These are phyloP conservation scores for Molossus molossus DNA, from an alignment of 2,797 vertebrate genomes.

Conservation along the genomic window DNA sequence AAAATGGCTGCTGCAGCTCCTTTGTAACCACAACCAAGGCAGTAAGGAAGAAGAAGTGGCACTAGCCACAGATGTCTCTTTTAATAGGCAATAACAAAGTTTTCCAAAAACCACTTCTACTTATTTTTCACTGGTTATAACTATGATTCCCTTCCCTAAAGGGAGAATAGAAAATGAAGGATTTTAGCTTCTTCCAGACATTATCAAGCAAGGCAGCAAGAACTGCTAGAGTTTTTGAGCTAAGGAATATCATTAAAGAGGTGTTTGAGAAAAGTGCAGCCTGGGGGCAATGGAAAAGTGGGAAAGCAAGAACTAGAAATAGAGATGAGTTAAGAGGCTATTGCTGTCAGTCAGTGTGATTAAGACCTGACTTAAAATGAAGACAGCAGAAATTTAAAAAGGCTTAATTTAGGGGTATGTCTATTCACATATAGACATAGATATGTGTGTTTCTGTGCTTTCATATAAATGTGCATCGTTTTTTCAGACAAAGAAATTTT, in stretches of 20 bases:
- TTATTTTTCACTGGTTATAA: constrained; percentile 4
- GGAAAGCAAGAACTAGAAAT: not conserved
- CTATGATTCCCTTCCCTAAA: not conserved
- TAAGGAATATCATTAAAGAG: not conserved
- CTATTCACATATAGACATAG: not conserved
- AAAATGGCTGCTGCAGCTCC: constrained; percentile 31
- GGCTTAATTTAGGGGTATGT: not conserved
- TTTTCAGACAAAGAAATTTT: constrained; percentile 8
- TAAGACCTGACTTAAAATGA: not conserved
- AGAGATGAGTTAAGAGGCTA: not conserved
- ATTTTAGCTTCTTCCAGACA: not conserved
- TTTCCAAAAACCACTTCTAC: not conserved
- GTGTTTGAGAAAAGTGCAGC: not conserved
- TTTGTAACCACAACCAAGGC: not conserved
- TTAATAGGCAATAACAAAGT: not conserved
- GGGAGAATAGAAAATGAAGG: constrained; percentile 4
- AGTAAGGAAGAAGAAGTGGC: not conserved
- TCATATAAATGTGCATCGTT: not conserved
- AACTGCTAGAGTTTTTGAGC: not conserved
- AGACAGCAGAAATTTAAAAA: constrained; percentile 14
- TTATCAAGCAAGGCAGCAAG: not conserved
- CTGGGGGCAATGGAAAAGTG: not conserved
- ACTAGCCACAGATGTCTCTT: not conserved
- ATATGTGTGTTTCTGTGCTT: not conserved
- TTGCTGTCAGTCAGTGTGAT: not conserved